phyloP scores from a whole-genome alignment of 1,140 invertebrate genomes.

The Nasonia vitripennis region DNA sequence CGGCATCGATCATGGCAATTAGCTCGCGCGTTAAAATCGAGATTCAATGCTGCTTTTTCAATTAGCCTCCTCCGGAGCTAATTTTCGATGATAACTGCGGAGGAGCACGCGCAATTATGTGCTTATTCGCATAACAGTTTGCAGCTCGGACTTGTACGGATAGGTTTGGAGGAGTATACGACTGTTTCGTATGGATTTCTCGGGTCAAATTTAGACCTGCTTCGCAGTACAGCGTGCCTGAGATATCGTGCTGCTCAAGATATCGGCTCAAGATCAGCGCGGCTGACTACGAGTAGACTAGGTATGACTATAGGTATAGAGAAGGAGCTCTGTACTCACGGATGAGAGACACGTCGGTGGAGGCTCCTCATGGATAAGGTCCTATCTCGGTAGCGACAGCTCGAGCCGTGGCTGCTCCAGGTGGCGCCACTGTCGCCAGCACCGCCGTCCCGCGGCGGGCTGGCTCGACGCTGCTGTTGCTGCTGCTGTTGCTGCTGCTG shows the following conservation, averaged over 20 bases:
- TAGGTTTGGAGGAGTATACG: background rate
- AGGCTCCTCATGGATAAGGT: slow-evolving; percentile 72
- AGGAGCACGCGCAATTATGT: too few relatives aligned
- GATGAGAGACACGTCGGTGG: slow-evolving; percentile 73
- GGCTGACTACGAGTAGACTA: too few relatives aligned
- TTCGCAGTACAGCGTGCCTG: too few relatives aligned
- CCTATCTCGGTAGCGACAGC: slow-evolving; percentile 62
- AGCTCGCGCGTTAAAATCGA: background rate
- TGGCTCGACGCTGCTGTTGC: slow-evolving; percentile 60
- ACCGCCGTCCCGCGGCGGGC: slow-evolving; percentile 61
- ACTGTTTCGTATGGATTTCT: background rate
- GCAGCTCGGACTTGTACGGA: background rate
- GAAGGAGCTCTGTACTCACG: slow-evolving; percentile 63
- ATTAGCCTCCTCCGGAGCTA: background rate
- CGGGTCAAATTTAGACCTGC: background rate
- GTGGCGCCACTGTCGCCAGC: slow-evolving; percentile 57
- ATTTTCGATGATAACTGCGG: too few relatives aligned
- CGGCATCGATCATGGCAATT: background rate
- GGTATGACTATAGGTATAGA: too few relatives aligned
- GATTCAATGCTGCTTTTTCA: background rate
- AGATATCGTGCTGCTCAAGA: background rate
- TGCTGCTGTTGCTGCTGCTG: slow-evolving; percentile 54
- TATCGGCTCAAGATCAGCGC: background rate
- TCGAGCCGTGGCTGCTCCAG: slow-evolving; percentile 59
- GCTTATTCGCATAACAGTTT: too few relatives aligned